phyloP scores from a whole-genome alignment of 2,113 vertebrate species.

The Orycteropus afer region DNA sequence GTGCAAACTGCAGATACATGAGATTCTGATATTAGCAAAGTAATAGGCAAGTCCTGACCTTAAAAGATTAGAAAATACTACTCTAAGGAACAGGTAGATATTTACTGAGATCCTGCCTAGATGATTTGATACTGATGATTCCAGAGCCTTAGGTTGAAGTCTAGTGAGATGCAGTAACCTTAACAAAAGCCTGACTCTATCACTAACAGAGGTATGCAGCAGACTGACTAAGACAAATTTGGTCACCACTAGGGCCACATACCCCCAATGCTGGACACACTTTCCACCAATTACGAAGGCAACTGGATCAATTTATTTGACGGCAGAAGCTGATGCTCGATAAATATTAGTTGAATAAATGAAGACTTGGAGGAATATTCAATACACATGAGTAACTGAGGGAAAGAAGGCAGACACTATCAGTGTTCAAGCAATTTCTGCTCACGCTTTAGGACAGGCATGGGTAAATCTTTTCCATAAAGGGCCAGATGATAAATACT shows the following conservation, averaged over 20 bases:
- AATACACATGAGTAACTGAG: background rate
- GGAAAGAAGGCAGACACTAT: background rate
- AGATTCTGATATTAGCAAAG: background rate
- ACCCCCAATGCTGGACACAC: background rate
- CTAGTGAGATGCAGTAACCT: rapidly evolving
- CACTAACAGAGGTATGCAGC: background rate
- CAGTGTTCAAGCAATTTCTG: background rate
- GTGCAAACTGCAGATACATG: background rate
- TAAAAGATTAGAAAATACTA: background rate
- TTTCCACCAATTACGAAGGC: background rate
- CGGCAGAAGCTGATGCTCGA: background rate
- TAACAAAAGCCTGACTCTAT: too few relatives aligned
- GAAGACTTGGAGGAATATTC: background rate
- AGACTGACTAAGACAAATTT: background rate
- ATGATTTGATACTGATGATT: rapidly evolving
- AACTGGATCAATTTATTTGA: background rate
- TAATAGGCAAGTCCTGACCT: background rate
- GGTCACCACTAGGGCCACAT: background rate
- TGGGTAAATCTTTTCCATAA: background rate
- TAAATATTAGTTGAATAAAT: background rate
- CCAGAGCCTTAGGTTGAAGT: background rate
- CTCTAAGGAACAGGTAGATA: background rate
- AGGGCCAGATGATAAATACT: too few relatives aligned
- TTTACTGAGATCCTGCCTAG: background rate
- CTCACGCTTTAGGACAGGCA: background rate